phyloP scores from a whole-genome alignment of 2,113 vertebrate genomes.

The Cyprinus carpio region DNA sequence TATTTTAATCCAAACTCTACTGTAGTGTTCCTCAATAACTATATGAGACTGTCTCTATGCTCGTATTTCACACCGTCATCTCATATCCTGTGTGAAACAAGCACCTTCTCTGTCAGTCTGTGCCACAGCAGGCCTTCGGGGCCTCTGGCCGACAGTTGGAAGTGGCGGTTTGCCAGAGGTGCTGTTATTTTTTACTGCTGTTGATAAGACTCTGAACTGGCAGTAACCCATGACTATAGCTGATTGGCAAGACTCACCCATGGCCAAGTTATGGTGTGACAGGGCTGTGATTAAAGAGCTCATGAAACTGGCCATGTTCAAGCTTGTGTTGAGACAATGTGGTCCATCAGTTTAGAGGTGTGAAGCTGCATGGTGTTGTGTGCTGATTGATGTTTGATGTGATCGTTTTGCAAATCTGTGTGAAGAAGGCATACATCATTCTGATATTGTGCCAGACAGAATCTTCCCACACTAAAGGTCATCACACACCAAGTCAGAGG shows the following conservation, averaged over 20 bases:
- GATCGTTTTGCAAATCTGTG: background rate
- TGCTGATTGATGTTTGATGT: background rate
- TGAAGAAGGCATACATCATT: background rate
- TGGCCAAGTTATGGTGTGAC: slow-evolving; percentile 23
- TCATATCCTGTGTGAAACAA: slow-evolving; percentile 1
- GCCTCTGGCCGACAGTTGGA: background rate
- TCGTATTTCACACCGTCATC: background rate
- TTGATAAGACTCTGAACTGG: slow-evolving; percentile 18
- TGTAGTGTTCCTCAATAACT: background rate
- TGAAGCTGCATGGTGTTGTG: background rate
- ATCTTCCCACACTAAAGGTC: background rate
- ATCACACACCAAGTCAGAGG: background rate
- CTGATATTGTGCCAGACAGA: background rate
- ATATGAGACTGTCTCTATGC: background rate
- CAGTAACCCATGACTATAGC: slow-evolving; percentile 12
- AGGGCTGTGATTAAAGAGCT: background rate
- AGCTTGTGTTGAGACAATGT: slow-evolving; percentile 5
- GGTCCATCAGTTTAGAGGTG: background rate
- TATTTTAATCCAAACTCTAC: background rate
- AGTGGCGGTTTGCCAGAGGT: slow-evolving; percentile 41
- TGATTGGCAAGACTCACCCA: slow-evolving; percentile 19
- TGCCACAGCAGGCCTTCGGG: background rate
- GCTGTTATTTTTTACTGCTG: slow-evolving; percentile 51
- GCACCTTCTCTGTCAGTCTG: background rate
- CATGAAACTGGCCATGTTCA: slow-evolving; percentile 17